phyloP scores from a whole-genome alignment of 2,113 vertebrate genomes.

The Grallaria varia region DNA sequence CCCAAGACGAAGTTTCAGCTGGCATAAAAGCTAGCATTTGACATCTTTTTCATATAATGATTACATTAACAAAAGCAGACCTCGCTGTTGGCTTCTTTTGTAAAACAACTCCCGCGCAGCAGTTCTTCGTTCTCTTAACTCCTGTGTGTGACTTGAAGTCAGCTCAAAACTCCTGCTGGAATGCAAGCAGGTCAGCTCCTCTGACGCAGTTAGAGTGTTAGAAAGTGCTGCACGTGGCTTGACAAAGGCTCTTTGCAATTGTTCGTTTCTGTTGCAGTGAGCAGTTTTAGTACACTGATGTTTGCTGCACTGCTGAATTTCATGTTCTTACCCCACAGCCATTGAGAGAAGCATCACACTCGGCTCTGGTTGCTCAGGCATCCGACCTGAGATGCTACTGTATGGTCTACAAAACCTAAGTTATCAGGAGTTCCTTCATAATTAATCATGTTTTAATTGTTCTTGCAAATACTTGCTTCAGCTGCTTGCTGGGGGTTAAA shows the following conservation, averaged over 20 bases:
- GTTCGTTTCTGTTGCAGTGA: neutral
- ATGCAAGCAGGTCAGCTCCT: constrained; percentile 27
- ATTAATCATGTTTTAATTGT: neutral
- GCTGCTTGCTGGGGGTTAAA: neutral
- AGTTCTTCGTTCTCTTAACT: neutral
- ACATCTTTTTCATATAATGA: constrained; percentile 28
- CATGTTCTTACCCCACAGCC: neutral
- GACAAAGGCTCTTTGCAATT: neutral
- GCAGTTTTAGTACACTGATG: neutral
- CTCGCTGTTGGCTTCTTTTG: constrained; percentile 32
- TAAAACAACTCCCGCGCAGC: neutral
- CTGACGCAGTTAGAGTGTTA: neutral
- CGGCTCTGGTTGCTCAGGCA: neutral
- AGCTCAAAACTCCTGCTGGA: neutral
- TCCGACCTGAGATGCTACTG: neutral
- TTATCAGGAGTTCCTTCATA: neutral
- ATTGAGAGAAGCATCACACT: accelerated
- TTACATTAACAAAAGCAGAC: constrained; percentile 31
- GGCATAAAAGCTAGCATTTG: constrained; percentile 50
- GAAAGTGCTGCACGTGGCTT: neutral
- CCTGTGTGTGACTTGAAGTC: neutral
- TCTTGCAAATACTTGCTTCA: neutral
- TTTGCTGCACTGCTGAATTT: neutral
- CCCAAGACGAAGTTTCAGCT: constrained; percentile 11
- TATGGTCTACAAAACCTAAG: accelerated